phyloP scores from a whole-genome alignment of 2,113 vertebrate genomes.

The Oenanthe melanoleuca region DNA sequence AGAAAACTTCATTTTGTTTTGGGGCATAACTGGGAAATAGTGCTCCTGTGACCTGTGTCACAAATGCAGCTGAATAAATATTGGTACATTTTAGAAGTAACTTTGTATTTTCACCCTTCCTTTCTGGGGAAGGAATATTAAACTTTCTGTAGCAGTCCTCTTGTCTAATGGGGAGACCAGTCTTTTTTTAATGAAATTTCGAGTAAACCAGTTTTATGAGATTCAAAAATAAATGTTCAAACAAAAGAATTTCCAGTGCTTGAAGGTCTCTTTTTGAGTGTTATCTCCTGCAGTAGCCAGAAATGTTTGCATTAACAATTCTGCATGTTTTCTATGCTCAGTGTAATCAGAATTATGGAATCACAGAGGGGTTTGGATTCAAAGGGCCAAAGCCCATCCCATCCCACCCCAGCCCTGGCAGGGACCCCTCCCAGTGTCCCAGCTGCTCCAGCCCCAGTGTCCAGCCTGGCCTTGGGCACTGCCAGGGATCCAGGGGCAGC shows the following conservation, averaged over 20 bases:
- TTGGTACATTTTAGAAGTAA: neutral
- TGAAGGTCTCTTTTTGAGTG: neutral
- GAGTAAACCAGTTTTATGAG: neutral
- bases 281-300: neutral
- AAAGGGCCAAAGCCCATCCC: accelerated
- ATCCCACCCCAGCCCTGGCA: accelerated
- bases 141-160: accelerated
- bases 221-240: neutral
- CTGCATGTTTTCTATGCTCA: neutral
- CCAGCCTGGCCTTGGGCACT: neutral
- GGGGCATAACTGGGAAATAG: neutral
- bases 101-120: neutral
- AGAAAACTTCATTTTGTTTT: neutral
- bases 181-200: neutral
- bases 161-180: neutral
- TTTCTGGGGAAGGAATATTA: neutral
- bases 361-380: neutral
- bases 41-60: neutral
- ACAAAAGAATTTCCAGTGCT: neutral
- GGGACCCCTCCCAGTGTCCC: neutral
- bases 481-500: neutral
- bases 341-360: neutral
- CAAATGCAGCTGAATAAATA: neutral
- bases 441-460: neutral
- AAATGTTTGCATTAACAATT: neutral